Evolutionary conservation across 2,797 vertebrate genomes (phyloP).

Genomic region (Falco biarmicus): DNA sequence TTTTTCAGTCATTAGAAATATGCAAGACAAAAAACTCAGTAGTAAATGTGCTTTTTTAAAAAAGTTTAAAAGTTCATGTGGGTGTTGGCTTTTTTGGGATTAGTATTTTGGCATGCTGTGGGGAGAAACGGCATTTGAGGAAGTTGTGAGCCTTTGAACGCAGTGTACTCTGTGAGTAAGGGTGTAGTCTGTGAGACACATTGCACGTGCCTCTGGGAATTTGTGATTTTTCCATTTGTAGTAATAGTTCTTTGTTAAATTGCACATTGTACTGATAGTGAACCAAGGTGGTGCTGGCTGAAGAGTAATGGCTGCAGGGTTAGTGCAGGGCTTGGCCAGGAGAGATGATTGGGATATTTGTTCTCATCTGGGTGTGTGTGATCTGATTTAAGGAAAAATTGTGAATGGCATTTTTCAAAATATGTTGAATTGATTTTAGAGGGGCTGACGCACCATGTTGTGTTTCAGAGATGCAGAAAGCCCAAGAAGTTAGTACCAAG

Average conservation of each 20-base stretch:
- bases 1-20: background rate
- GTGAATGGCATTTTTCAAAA: background rate
- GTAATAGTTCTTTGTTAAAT: background rate
- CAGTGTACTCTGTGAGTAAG: background rate
- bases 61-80: constrained; percentile 40
- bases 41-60: background rate
- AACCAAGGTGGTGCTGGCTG: background rate
- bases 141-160: background rate
- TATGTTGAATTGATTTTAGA: background rate
- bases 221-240: background rate
- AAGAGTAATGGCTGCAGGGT: background rate
- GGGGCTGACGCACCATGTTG: background rate
- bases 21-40: background rate
- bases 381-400: background rate
- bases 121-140: background rate
- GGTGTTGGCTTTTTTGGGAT: background rate
- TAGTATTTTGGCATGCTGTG: background rate
- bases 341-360: background rate
- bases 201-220: constrained; percentile 33
- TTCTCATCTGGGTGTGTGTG: background rate
- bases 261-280: background rate
- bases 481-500: background rate
- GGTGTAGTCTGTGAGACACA: background rate
- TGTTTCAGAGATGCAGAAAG: background rate
- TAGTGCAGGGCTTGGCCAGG: background rate